Percentiles rank a stretch among this genome's conserved stretches.
Evolutionary conservation across 2,888 invertebrate species (phyloP).

Genomic region (Hipparchia semele): DNA sequence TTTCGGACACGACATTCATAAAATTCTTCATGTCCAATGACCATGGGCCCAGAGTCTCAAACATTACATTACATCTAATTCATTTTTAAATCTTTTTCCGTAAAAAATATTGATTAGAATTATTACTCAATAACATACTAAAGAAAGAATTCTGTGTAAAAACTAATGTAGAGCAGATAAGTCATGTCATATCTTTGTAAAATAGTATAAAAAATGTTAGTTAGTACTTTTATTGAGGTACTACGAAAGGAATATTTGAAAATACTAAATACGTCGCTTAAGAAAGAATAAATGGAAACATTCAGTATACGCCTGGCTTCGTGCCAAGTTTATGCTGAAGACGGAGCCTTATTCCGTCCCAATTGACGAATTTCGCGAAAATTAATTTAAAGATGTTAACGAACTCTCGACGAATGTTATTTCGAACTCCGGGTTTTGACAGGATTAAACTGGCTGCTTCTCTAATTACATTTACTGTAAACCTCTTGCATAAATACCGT

Average conservation of each 20-base stretch:
- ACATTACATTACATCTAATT: not conserved
- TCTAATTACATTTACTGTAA: constrained; percentile 57
- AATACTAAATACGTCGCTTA: constrained; percentile 34
- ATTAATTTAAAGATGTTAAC: constrained; percentile 69
- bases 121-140: too few relatives aligned
- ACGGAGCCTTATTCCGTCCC: constrained; percentile 66
- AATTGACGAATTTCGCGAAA: constrained; percentile 69
- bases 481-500: constrained; percentile 43
- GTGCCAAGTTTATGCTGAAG: constrained; percentile 61
- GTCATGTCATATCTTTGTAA: not conserved
- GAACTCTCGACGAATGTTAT: constrained; percentile 61
- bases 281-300: constrained; percentile 45
- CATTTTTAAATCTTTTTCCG: too few relatives aligned
- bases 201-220: too few relatives aligned
- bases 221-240: not conserved
- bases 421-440: constrained; percentile 56
- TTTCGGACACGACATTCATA: too few relatives aligned
- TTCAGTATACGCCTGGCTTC: constrained; percentile 50
- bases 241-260: constrained; percentile 32
- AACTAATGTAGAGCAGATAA: not conserved
- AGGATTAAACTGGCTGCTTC: constrained; percentile 59
- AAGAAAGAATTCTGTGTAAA: too few relatives aligned
- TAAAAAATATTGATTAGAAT: too few relatives aligned
- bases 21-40: too few relatives aligned
- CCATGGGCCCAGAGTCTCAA: too few relatives aligned